Conservation (phyloP, 2,113 vertebrate genomes). For the Myiagra hebetior region DNA sequence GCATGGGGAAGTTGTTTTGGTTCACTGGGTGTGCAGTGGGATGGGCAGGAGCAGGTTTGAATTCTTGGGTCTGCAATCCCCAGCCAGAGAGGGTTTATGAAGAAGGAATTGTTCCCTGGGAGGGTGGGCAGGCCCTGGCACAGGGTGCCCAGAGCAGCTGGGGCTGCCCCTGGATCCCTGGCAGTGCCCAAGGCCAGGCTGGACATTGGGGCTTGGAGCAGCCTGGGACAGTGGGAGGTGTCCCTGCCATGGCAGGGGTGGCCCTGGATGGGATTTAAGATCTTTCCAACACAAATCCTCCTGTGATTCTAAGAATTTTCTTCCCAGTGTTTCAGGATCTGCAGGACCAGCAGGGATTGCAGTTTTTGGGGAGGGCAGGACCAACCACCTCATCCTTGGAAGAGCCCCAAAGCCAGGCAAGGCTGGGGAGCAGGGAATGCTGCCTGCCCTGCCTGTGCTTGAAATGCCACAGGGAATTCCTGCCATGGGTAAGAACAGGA, state of each 20-base stretch:
- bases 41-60: not conserved
- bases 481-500: not conserved
- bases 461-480: not conserved
- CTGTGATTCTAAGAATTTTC: not conserved
- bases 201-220: not conserved
- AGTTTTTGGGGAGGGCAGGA: not conserved
- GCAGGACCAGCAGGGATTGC: not conserved
- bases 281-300: not conserved
- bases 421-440: not conserved
- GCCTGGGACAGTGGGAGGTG: not conserved
- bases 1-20: not conserved
- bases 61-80: not conserved
- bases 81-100: not conserved
- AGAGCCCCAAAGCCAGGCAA: accelerated
- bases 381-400: not conserved
- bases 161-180: not conserved
- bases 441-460: not conserved
- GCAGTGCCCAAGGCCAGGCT: not conserved
- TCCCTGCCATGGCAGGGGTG: not conserved
- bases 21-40: not conserved
- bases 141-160: not conserved
- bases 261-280: accelerated
- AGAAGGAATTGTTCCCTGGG: accelerated
- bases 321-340: not conserved
- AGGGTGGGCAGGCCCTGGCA: not conserved